These are phyloP conservation scores for Bursaphelenchus okinawaensis DNA, from an alignment of 2,888 invertebrate species.

Conservation along the genomic window DNA sequence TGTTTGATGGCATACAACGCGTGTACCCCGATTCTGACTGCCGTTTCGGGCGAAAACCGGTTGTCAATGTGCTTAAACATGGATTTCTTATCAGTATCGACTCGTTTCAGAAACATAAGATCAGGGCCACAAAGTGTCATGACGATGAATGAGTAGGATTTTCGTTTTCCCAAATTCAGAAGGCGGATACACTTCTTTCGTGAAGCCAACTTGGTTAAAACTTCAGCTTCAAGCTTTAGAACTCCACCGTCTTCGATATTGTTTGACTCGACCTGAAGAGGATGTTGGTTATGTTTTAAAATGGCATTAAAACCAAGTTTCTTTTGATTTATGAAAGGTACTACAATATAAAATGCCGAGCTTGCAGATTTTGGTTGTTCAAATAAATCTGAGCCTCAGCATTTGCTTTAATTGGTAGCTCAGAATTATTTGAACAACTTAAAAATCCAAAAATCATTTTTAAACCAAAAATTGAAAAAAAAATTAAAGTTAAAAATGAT, in stretches of 20 bases:
- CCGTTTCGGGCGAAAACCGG: conserved; percentile 11
- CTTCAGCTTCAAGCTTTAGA: conserved; percentile 26
- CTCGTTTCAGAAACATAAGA: conserved; percentile 25
- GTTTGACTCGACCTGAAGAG: conserved; percentile 6
- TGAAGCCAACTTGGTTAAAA: conserved; percentile 15
- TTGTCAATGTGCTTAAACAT: conserved; percentile 15
- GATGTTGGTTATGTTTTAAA: no score
- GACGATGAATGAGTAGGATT: conserved; percentile 22
- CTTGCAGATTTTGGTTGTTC: no score
- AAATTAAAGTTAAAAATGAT: not conserved
- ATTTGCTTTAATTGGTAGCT: no score
- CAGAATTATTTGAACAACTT: no score
- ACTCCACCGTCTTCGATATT: conserved; percentile 18
- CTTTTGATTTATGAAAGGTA: no score
- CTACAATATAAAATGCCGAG: no score
- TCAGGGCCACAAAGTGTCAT: conserved; percentile 48
- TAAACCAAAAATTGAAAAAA: no score
- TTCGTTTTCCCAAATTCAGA: conserved; percentile 8
- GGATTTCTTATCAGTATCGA: not conserved
- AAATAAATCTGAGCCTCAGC: no score
- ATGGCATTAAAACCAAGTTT: no score
- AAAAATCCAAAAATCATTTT: no score
- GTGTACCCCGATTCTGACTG: conserved; percentile 1
- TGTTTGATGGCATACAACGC: conserved; percentile 38
- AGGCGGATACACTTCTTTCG: conserved; percentile 22